Evolutionary conservation across 2,888 invertebrate species (phyloP).

Genomic region (Esperia sulphurella): DNA sequence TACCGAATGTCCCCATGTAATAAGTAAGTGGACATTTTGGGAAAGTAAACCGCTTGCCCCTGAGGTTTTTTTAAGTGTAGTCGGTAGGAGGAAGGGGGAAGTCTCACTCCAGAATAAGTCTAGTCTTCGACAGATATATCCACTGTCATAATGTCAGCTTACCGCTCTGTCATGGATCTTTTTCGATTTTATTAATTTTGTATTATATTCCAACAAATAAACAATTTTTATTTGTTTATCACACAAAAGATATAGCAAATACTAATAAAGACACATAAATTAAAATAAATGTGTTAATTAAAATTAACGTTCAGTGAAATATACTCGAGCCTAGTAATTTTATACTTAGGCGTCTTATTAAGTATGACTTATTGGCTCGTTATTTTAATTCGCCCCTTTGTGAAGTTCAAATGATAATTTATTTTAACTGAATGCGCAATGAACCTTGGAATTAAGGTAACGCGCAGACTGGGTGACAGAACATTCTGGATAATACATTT

Average conservation of each 20-base stretch:
- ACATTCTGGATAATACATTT: no score
- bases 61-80: no score
- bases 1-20: no score
- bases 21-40: no score
- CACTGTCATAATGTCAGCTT: no score
- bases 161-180: no score
- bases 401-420: conserved; percentile 20
- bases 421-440: conserved; percentile 4
- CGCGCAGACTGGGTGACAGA: no score
- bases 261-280: conserved; percentile 8
- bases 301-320: conserved; percentile 11
- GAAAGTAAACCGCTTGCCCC: no score
- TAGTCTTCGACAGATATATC: neutral
- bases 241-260: neutral
- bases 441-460: neutral
- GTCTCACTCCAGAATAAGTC: no score
- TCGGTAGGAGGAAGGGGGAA: no score
- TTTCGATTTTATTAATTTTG: neutral
- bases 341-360: conserved; percentile 18
- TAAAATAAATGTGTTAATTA: conserved; percentile 9
- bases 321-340: conserved; percentile 10
- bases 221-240: neutral
- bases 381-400: conserved; percentile 12
- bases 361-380: conserved; percentile 27
- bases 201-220: neutral